Base-by-base conservation (phyloP, 2,113 vertebrate genomes). In the Melozone crissalis region DNA sequence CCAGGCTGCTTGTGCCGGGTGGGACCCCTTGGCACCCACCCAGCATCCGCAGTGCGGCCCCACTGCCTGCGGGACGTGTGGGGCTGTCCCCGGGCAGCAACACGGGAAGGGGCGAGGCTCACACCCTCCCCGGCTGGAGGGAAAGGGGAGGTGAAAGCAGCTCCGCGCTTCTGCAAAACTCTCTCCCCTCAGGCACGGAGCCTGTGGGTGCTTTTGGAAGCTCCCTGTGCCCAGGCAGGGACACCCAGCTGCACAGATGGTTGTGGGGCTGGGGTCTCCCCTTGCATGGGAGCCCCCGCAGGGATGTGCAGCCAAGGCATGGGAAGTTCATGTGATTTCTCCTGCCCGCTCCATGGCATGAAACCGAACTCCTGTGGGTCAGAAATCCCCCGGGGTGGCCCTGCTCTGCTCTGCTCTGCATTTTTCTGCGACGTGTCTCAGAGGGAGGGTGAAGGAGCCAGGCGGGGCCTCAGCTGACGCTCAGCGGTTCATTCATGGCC, bases 401-500 rank as follows among this genome's bases (percentile, higher is more conserved):
- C 80, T 49, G 15, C 82, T 67, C 33, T 2, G 68, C 68, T 73
- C 41, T 58, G 68, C 68, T 73, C 41, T 58, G 35, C 49, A 47
- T 78, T 90, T 87, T 95, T 86, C 61, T 96, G 97, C 97, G 83
- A 96, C 89, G 81, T 52, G 73, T 94, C 84, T 59, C 12, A 3
- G 63, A 91, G 89, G 74, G 54, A 44, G 77, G 81, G 44, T 18
- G 13, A 62, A 71, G 8, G 2, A 61, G 81, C 41, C 27, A 84
- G 73, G 86, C 79, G 81, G 57, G 73, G 89, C 90, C 77, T 95
- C 96, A 67, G 57, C 84, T 74, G 88, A 94, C 80, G 47, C 78
- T 90, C 80, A 35, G 72, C 5, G 54, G 35, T 92, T 95, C 75
- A 30, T 88, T 91, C 58, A 65, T 84, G 89, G 90, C 87, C 13